phyloP scores from a whole-genome alignment of 2,797 vertebrate species.

The Crocodylus rhombifer region DNA sequence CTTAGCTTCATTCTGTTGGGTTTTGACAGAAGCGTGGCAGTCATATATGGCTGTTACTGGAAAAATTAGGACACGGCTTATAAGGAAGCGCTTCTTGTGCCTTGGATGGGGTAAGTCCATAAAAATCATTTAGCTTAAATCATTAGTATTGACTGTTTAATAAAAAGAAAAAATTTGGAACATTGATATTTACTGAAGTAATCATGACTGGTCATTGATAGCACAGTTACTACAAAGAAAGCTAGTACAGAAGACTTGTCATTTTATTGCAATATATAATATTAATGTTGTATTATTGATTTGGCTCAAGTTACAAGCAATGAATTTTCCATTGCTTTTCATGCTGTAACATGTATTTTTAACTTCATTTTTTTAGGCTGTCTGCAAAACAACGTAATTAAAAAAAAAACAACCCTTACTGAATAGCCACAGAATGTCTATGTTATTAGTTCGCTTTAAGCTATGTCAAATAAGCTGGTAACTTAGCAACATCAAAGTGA shows the following conservation, averaged over 20 bases:
- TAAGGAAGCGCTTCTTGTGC: conserved; percentile 98
- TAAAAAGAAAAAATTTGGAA: conserved; percentile 3
- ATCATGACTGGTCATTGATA: conserved; percentile 21
- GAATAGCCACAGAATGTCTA: conserved; percentile 67
- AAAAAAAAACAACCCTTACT: conserved; percentile 16
- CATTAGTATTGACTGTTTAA: conserved; percentile 26
- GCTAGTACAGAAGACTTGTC: conserved; percentile 20
- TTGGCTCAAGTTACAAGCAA: neutral
- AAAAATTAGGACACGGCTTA: conserved; percentile 97
- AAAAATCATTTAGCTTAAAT: conserved; percentile 27
- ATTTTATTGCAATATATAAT: neutral
- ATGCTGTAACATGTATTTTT: conserved; percentile 43
- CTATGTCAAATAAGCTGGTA: conserved; percentile 84
- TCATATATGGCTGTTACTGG: conserved; percentile 99
- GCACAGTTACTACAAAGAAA: neutral
- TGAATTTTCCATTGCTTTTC: conserved; percentile 25
- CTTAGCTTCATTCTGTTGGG: conserved; percentile 99
- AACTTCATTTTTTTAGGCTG: conserved; percentile 50
- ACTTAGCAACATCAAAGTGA: conserved; percentile 89
- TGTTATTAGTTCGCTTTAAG: conserved; percentile 85
- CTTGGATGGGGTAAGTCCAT: conserved; percentile 96
- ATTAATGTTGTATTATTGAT: conserved; percentile 5
- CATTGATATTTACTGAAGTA: conserved; percentile 1
- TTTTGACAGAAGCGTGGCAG: conserved; percentile 99
- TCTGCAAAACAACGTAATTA: conserved; percentile 28